phyloP scores from a whole-genome alignment of 2,797 vertebrate genomes.

The Pelobates cultripes region DNA sequence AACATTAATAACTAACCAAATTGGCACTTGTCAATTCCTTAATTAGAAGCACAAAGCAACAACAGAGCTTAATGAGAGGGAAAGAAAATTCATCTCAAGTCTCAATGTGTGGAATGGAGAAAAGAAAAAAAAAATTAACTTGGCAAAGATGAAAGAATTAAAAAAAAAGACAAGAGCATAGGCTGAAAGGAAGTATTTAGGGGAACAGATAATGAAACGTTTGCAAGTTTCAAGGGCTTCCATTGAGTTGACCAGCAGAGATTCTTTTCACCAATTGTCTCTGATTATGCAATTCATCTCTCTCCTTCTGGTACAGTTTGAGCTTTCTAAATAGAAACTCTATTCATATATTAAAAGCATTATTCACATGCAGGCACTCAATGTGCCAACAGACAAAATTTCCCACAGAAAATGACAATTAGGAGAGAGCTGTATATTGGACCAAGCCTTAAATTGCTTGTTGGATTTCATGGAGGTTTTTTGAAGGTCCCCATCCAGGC shows the following conservation, averaged over 20 bases:
- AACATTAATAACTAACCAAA: too few species aligned
- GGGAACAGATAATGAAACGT: neutral
- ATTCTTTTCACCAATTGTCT: neutral
- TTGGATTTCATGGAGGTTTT: neutral
- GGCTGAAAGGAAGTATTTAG: slow-evolving; percentile 23
- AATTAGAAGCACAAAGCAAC: slow-evolving; percentile 9
- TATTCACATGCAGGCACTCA: neutral
- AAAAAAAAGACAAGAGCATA: neutral
- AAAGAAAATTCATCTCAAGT: slow-evolving; percentile 9
- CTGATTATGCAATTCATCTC: slow-evolving; percentile 1
- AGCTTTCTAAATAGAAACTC: neutral
- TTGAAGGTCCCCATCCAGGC: neutral
- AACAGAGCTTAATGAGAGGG: slow-evolving; percentile 26
- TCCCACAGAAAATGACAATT: neutral
- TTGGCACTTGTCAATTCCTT: slow-evolving; percentile 13
- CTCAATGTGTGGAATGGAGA: slow-evolving; percentile 13
- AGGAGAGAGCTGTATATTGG: neutral
- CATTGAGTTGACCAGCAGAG: neutral
- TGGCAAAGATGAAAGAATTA: slow-evolving; percentile 1
- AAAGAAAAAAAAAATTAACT: neutral
- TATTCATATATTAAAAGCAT: neutral
- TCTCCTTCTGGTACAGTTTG: slow-evolving; percentile 5
- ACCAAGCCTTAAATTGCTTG: neutral
- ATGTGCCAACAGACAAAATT: slow-evolving; percentile 2
- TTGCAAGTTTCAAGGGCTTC: neutral